These are phyloP conservation scores for Upupa epops DNA, from an alignment of 2,113 vertebrate genomes.

Conservation along the genomic window DNA sequence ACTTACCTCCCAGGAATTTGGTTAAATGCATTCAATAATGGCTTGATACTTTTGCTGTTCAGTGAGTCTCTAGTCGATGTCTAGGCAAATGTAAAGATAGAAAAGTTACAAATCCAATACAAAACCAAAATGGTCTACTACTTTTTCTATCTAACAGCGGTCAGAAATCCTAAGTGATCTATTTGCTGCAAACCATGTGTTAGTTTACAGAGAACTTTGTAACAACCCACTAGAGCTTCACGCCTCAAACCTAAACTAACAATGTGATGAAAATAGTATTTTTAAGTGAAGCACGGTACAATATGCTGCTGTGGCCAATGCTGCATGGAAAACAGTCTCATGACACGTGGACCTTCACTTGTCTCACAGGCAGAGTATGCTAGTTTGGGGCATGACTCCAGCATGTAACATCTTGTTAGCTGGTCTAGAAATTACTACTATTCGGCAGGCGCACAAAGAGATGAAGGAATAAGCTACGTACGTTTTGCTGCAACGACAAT, in stretches of 20 bases:
- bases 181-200: fast-evolving
- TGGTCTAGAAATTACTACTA: neutral
- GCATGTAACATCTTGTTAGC: neutral
- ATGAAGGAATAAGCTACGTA: fast-evolving
- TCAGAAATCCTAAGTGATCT: neutral
- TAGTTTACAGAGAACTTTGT: neutral
- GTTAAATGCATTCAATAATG: constrained; percentile 81
- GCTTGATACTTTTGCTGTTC: constrained; percentile 83
- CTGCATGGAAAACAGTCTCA: fast-evolving
- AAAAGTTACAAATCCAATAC: neutral
- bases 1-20: constrained; percentile 91
- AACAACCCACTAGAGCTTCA: neutral
- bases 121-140: neutral
- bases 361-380: too few relatives aligned
- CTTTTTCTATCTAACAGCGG: neutral
- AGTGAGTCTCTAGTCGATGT: constrained; percentile 84
- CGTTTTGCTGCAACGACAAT: neutral
- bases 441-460: fast-evolving
- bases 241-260: neutral
- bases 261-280: fast-evolving
- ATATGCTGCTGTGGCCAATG: fast-evolving
- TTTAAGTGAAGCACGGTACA: fast-evolving
- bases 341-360: fast-evolving
- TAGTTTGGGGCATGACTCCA: fast-evolving
- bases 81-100: constrained; percentile 69